phyloP scores from a whole-genome alignment of 2,797 vertebrate species.

The Lepilemur ruficaudatus region DNA sequence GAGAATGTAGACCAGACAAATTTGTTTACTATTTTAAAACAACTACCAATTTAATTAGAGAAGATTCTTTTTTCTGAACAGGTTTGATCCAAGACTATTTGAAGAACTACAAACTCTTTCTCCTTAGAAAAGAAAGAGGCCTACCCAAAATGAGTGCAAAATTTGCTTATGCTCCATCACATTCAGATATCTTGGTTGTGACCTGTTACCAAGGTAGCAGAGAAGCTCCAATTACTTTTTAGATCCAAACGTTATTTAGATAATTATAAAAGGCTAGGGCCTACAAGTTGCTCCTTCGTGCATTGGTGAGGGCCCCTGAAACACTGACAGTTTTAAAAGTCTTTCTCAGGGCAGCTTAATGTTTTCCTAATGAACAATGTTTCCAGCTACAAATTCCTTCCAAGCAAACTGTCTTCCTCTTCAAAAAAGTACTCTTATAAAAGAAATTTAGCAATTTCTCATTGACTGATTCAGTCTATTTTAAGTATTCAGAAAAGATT shows the following conservation, averaged over 20 bases:
- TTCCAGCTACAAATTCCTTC: conserved; percentile 58
- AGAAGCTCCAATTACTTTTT: conserved; percentile 61
- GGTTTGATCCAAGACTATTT: conserved; percentile 43
- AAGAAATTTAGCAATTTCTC: conserved; percentile 44
- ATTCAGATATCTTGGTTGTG: conserved; percentile 37
- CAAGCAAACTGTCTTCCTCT: conserved; percentile 57
- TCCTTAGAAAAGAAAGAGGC: conserved; percentile 1
- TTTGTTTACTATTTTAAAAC: conserved; percentile 60
- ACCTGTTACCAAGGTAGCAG: conserved; percentile 47
- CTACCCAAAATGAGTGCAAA: conserved; percentile 26
- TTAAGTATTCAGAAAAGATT: conserved; percentile 61
- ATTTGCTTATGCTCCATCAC: neutral
- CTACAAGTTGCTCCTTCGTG: neutral
- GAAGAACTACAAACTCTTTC: conserved; percentile 12
- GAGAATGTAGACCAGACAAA: conserved; percentile 9
- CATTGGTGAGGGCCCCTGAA: neutral
- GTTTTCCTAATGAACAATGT: conserved; percentile 62
- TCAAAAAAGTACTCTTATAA: conserved; percentile 5
- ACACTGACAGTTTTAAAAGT: conserved; percentile 53
- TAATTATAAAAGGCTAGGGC: neutral
- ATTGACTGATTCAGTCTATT: conserved; percentile 29
- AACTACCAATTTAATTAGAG: conserved; percentile 47
- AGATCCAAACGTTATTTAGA: neutral
- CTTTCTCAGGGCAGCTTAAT: conserved; percentile 71
- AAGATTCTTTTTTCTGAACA: conserved; percentile 47